phyloP scores from a whole-genome alignment of 2,113 vertebrate species.

The Embiotoca jacksoni region DNA sequence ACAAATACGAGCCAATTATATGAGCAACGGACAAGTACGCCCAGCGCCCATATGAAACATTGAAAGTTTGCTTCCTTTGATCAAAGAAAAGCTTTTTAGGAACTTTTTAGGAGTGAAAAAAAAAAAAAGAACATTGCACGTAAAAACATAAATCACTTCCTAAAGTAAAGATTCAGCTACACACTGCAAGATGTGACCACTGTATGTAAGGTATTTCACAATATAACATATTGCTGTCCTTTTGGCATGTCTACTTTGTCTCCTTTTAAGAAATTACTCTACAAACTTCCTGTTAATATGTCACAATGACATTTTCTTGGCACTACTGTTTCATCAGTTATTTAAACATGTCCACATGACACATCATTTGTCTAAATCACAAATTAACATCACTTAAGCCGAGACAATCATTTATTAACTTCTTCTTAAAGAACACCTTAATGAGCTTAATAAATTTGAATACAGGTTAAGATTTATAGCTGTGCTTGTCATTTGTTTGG shows the following conservation, averaged over 20 bases:
- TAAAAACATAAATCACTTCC: constrained; percentile 23
- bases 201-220: not conserved
- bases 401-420: constrained; percentile 41
- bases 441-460: constrained; percentile 49
- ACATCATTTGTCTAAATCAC: constrained; percentile 46
- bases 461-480: constrained; percentile 45
- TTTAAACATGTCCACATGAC: constrained; percentile 25
- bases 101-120: constrained; percentile 27
- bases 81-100: constrained; percentile 39
- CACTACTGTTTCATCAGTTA: constrained; percentile 5
- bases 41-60: constrained; percentile 17
- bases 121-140: not conserved
- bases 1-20: constrained; percentile 38
- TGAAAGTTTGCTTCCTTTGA: constrained; percentile 35
- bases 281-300: constrained; percentile 44
- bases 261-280: constrained; percentile 23
- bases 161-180: not conserved
- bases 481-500: constrained; percentile 31
- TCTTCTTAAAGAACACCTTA: constrained; percentile 12
- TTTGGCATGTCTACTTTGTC: constrained; percentile 2
- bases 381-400: constrained; percentile 41
- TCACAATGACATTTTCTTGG: constrained; percentile 52
- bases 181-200: not conserved
- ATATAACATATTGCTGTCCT: not conserved
- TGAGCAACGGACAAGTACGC: constrained; percentile 34